Conservation (phyloP, 2,113 vertebrate species). For the Canis aureus region DNA sequence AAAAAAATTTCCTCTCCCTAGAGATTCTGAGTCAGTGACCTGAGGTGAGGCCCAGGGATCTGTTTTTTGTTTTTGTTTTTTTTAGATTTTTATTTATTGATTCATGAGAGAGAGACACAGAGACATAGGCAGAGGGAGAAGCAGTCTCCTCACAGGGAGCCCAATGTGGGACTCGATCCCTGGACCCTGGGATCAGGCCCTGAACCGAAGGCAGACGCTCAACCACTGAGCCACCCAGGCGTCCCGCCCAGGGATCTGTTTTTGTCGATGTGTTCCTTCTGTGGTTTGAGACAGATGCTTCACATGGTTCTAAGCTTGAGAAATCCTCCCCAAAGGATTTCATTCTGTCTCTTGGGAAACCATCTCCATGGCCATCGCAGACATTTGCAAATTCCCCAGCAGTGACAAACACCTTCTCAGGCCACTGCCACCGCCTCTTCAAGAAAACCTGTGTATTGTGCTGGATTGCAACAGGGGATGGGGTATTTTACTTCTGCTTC, state of each 20-base stretch:
- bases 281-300: not conserved
- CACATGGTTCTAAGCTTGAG: not conserved
- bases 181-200: too few relatives aligned
- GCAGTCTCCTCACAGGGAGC: too few relatives aligned
- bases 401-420: not conserved
- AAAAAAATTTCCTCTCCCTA: not conserved
- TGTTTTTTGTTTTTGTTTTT: too few relatives aligned
- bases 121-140: too few relatives aligned
- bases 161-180: too few relatives aligned
- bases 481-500: not conserved
- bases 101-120: too few relatives aligned
- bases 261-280: not conserved
- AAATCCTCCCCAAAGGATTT: not conserved
- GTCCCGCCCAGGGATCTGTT: not conserved
- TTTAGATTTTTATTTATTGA: too few relatives aligned
- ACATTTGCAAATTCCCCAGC: slow-evolving; percentile 1
- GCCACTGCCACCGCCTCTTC: not conserved
- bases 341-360: not conserved
- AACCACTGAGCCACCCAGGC: too few relatives aligned
- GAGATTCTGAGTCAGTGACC: not conserved
- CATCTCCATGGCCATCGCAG: not conserved
- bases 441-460: not conserved
- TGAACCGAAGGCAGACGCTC: too few relatives aligned
- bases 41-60: not conserved
- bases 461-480: not conserved